These are phyloP conservation scores for Acrobasis consociella DNA, from an alignment of 2,888 invertebrate species.

Conservation along the genomic window DNA sequence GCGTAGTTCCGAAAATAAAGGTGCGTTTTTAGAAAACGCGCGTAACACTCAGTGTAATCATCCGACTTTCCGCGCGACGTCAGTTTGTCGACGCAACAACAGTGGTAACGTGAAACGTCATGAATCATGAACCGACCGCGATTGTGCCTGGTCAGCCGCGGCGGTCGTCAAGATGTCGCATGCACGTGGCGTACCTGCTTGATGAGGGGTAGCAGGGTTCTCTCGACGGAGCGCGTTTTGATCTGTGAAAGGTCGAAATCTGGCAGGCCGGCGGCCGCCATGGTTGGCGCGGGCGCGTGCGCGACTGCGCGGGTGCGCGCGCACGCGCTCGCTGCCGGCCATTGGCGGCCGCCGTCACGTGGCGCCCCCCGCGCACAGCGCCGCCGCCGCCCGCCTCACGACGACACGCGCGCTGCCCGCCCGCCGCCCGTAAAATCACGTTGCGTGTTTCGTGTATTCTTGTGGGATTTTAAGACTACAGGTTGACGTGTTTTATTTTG, in stretches of 20 bases:
- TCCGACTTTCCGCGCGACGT: conserved; percentile 60
- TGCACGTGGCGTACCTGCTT: conserved; percentile 89
- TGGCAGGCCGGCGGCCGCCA: conserved; percentile 84
- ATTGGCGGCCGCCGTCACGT: conserved; percentile 64
- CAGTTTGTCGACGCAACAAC: conserved; percentile 57
- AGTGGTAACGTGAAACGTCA: conserved; percentile 44
- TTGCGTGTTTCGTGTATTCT: conserved; percentile 59
- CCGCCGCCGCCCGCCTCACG: conserved; percentile 36
- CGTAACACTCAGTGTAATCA: conserved; percentile 63
- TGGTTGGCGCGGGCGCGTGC: conserved; percentile 79
- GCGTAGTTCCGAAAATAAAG: conserved; percentile 66
- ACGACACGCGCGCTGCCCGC: conserved; percentile 36
- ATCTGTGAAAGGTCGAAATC: conserved; percentile 88
- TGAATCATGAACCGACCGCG: conserved; percentile 29
- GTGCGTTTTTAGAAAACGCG: conserved; percentile 60
- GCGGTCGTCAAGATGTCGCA: conserved; percentile 35
- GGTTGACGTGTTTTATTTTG: conserved; percentile 62
- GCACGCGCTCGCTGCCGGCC: conserved; percentile 49
- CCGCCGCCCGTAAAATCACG: conserved; percentile 45
- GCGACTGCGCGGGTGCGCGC: conserved; percentile 76
- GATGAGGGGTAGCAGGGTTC: conserved; percentile 95
- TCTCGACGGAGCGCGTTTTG: conserved; percentile 96
- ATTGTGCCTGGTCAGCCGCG: conserved; percentile 26
- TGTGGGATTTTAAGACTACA: conserved; percentile 63
- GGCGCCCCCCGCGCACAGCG: conserved; percentile 41